These are phyloP conservation scores for Polyploca ridens DNA, from an alignment of 2,888 invertebrate species.

Conservation along the genomic window DNA sequence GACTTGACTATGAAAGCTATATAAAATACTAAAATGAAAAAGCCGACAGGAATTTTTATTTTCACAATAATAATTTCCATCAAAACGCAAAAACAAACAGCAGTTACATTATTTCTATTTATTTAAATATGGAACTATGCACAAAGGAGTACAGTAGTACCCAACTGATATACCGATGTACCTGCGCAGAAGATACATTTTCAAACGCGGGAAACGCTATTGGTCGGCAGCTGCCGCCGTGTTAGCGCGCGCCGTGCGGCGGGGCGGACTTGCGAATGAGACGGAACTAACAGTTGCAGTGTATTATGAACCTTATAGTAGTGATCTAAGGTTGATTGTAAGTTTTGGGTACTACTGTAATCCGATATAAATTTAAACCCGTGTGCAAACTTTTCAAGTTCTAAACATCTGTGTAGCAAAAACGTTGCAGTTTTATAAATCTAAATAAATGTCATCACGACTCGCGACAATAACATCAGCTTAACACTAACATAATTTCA, in stretches of 20 bases:
- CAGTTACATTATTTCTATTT: background rate
- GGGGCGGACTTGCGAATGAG: too few relatives aligned
- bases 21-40: too few relatives aligned
- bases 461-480: background rate
- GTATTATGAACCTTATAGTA: too few relatives aligned
- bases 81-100: background rate
- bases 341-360: too few relatives aligned
- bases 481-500: constrained; percentile 1
- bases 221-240: too few relatives aligned
- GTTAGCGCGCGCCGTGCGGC: too few relatives aligned
- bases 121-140: background rate
- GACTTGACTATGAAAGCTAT: too few relatives aligned
- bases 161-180: too few relatives aligned
- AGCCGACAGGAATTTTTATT: background rate
- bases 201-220: too few relatives aligned
- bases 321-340: too few relatives aligned
- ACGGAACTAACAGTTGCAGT: too few relatives aligned
- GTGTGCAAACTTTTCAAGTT: background rate
- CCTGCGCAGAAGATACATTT: too few relatives aligned
- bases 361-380: background rate
- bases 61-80: background rate
- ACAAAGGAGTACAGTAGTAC: background rate
- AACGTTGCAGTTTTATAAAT: background rate
- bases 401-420: background rate
- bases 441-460: background rate